Base-by-base conservation (phyloP, 2,888 invertebrate genomes). In the Pseudococcus jackbeardsleyi region DNA sequence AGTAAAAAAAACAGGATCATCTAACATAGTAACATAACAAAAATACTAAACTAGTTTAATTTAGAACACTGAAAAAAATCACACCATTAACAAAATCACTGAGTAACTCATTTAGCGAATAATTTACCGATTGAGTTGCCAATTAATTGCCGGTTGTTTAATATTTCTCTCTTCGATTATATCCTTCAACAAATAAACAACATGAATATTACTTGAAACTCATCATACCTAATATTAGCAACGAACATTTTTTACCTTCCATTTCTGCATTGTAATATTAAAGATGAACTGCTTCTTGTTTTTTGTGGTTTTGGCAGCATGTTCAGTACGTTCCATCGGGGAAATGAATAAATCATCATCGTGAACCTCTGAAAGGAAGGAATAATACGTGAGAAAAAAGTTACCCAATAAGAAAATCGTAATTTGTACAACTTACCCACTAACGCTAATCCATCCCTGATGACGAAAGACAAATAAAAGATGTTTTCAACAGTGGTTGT, bases 401-500 rank as follows among this genome's bases (percentile, higher is more conserved):
- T n/a, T n/a, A 6, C 5, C n/a, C n/a, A 7, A 54, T n/a, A 7
- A n/a, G 6, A 54, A 54, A 54, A 1, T 9, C 5, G 19, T 19
- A 79, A 9, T n/a, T 17, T 19, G 2, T 9, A 64, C n/a, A 17
- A 77, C 77, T 22, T 46, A 87, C 87, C 77, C 15, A 87, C 9
- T 26, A 17, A 17, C 5, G 87, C 87, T 33, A 79, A 48, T n/a
- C 87, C 87, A 48, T 87, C 87, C 33, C 87, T 72, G 17, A 87
- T 87, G 15, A 87, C 72, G 48, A 87, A 87, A 15, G 87, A 87
- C 17, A 87, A 17, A 33, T 87, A 87, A 15, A 87, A 87, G 22
- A 87, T 87, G 15, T 87, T 87, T 87, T 87, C 87, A 0, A 87
- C 87, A 0, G 77, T 87, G 0, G 87, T 77, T 0, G 87, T 87